A percentile compares a stretch with the other conserved stretches of the same genome.
Conservation (phyloP, 2,888 invertebrate species). For the Aproaerema taeniolella region DNA sequence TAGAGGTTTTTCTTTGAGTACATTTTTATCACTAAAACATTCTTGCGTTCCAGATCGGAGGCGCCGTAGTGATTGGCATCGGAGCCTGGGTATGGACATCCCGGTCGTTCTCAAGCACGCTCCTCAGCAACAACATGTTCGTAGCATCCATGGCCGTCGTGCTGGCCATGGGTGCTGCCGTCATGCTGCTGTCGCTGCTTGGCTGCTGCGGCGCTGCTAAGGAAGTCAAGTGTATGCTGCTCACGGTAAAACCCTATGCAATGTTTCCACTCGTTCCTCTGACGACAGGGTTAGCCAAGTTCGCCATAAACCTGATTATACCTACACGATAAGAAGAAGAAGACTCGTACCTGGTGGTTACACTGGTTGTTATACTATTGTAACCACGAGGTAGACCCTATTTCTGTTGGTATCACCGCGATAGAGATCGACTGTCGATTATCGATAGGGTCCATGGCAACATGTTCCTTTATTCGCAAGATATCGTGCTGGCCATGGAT, state of each 20-base stretch:
- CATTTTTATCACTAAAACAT: too few species aligned
- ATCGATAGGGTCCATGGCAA: too few species aligned
- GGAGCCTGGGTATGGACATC: conserved; percentile 92
- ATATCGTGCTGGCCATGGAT: conserved; percentile 89
- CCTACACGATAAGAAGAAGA: too few species aligned
- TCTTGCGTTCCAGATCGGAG: conserved; percentile 88
- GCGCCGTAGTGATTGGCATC: conserved; percentile 84
- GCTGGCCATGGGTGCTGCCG: conserved; percentile 87
- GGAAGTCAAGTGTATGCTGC: conserved; percentile 95
- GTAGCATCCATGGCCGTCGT: conserved; percentile 91
- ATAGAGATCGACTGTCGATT: too few species aligned
- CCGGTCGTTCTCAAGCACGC: conserved; percentile 88
- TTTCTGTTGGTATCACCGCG: too few species aligned
- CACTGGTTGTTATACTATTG: too few species aligned
- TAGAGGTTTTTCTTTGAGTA: too few species aligned
- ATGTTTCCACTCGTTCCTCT: too few species aligned
- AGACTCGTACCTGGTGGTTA: too few species aligned
- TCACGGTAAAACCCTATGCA: conserved; percentile 87
- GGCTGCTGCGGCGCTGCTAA: conserved; percentile 96
- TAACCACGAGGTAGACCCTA: too few species aligned
- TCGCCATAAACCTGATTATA: too few species aligned
- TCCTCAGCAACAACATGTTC: conserved; percentile 92
- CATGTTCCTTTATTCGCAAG: conserved; percentile 91
- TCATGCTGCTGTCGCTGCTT: conserved; percentile 90
- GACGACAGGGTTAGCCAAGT: too few species aligned